phyloP scores from a whole-genome alignment of 2,113 vertebrate species.

The Marcusenius ussheri region DNA sequence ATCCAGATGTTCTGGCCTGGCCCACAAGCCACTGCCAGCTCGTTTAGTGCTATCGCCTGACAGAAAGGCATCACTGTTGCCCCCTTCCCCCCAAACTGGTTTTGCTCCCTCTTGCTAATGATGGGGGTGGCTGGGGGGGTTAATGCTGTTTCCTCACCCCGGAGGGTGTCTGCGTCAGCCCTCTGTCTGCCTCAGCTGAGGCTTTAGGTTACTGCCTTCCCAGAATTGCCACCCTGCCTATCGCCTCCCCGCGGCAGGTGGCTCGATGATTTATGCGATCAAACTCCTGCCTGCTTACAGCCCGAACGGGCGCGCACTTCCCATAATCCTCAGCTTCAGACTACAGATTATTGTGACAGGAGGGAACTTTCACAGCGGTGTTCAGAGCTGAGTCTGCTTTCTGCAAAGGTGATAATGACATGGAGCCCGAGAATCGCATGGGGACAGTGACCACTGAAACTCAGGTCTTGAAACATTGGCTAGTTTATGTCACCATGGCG shows the following conservation, averaged over 20 bases:
- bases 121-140: background rate
- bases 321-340: background rate
- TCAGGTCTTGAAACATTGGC: background rate
- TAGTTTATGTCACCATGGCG: background rate
- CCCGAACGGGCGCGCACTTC: background rate
- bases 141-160: background rate
- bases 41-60: background rate
- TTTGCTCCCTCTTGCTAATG: background rate
- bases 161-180: background rate
- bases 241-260: background rate
- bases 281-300: background rate
- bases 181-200: background rate
- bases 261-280: background rate
- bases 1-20: conserved; percentile 14
- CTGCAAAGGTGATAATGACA: background rate
- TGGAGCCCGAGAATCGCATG: background rate
- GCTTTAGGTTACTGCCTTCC: background rate
- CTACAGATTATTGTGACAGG: background rate
- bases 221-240: background rate
- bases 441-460: background rate
- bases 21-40: background rate
- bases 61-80: background rate
- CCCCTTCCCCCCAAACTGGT: background rate
- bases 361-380: background rate
- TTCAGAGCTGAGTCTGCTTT: background rate